These are phyloP conservation scores for Mactromeris polynyma DNA, from an alignment of 2,888 invertebrate genomes.

Conservation along the genomic window DNA sequence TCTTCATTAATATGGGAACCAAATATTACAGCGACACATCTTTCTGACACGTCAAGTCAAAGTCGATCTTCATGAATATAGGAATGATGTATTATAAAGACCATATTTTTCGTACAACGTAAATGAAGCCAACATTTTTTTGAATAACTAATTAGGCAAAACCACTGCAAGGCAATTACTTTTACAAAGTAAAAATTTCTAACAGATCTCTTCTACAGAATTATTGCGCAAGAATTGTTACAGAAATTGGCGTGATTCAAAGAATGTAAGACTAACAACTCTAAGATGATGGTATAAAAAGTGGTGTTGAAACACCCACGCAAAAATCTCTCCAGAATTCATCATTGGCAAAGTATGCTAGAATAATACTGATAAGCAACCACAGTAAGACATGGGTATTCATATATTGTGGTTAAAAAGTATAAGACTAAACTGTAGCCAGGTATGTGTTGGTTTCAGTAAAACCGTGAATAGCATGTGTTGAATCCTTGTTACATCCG, in stretches of 20 bases:
- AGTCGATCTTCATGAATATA: too few relatives aligned
- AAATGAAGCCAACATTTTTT: background rate
- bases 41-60: too few relatives aligned
- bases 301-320: background rate
- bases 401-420: too few relatives aligned
- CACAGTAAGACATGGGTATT: background rate
- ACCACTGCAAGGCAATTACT: background rate
- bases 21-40: too few relatives aligned
- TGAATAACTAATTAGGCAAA: background rate
- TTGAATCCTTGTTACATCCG: too few relatives aligned
- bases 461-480: too few relatives aligned
- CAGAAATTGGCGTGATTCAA: background rate
- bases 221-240: background rate
- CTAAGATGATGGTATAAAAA: background rate
- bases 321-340: background rate
- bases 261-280: background rate
- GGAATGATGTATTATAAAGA: too few relatives aligned
- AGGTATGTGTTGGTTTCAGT: too few relatives aligned
- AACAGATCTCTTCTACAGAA: background rate
- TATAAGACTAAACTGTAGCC: too few relatives aligned
- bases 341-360: background rate
- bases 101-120: background rate
- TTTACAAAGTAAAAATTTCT: background rate
- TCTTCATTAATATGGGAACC: too few relatives aligned
- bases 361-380: background rate